A percentile compares a stretch with the other conserved stretches of the same genome.
phyloP scores from a whole-genome alignment of 2,113 vertebrate genomes.

The Gymnogyps californianus region DNA sequence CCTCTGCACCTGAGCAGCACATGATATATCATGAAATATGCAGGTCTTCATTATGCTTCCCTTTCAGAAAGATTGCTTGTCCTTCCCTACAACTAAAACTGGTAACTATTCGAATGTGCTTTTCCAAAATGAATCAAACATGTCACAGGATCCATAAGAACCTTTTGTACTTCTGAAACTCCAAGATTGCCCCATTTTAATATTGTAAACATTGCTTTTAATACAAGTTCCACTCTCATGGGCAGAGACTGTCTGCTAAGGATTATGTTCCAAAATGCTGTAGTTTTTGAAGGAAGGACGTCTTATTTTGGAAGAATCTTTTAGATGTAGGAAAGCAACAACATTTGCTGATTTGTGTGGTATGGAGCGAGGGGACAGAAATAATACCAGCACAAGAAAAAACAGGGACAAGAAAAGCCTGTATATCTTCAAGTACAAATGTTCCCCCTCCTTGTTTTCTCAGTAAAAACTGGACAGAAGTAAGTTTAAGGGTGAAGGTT shows the following conservation, averaged over 20 bases:
- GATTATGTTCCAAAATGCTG: not conserved
- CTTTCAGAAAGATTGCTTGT: not conserved
- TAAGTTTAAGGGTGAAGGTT: not conserved
- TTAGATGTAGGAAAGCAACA: not conserved
- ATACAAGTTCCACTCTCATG: not conserved
- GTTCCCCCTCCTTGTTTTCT: not conserved
- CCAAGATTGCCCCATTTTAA: not conserved
- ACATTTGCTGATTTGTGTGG: not conserved
- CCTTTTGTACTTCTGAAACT: not conserved
- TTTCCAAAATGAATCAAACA: not conserved
- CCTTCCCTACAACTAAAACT: not conserved
- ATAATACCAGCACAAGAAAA: not conserved
- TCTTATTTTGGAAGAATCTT: not conserved
- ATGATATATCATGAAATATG: constrained; percentile 30
- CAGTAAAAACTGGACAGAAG: not conserved
- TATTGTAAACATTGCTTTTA: not conserved
- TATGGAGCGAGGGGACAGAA: not conserved
- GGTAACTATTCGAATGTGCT: not conserved
- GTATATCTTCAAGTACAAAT: not conserved
- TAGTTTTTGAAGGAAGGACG: not conserved
- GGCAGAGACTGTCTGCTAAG: not conserved
- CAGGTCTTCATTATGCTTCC: not conserved
- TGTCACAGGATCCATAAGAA: not conserved
- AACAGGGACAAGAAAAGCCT: not conserved
- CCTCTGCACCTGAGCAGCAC: constrained; percentile 51